phyloP scores from a whole-genome alignment of 1,140 invertebrate species.

The Coenobita brevimanus region DNA sequence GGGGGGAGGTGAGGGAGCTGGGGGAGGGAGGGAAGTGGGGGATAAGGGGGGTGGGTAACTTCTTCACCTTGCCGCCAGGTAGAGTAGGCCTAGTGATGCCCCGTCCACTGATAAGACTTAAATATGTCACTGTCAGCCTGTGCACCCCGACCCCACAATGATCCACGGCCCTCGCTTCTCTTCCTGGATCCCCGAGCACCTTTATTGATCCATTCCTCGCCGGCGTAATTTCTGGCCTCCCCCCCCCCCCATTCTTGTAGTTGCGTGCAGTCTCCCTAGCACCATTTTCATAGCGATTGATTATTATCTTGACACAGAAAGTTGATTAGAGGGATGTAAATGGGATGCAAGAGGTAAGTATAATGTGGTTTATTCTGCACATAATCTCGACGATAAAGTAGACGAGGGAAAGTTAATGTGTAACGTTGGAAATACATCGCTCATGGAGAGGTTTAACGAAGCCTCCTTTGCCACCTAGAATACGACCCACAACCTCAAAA shows the following conservation, averaged over 20 bases:
- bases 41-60: no score
- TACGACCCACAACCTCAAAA: conserved; percentile 64
- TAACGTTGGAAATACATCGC: no score
- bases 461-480: no score
- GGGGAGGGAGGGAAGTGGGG: neutral
- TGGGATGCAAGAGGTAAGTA: no score
- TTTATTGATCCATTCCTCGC: conserved; percentile 24
- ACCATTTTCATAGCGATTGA: no score
- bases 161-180: neutral
- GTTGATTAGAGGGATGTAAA: no score
- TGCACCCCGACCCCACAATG: neutral
- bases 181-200: neutral
- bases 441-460: no score
- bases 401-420: no score
- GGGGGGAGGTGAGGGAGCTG: neutral
- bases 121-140: conserved; percentile 58
- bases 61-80: conserved; percentile 46
- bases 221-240: conserved; percentile 31
- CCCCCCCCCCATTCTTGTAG: conserved; percentile 9
- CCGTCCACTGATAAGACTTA: conserved; percentile 53
- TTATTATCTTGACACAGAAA: no score
- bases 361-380: no score
- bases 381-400: no score
- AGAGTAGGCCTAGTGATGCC: conserved; percentile 51
- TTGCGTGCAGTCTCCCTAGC: no score